Evolutionary conservation across 2,797 vertebrate genomes (phyloP), one percentile per base, ranked within the genome.

Genomic region (Myripristis jacobus): DNA sequence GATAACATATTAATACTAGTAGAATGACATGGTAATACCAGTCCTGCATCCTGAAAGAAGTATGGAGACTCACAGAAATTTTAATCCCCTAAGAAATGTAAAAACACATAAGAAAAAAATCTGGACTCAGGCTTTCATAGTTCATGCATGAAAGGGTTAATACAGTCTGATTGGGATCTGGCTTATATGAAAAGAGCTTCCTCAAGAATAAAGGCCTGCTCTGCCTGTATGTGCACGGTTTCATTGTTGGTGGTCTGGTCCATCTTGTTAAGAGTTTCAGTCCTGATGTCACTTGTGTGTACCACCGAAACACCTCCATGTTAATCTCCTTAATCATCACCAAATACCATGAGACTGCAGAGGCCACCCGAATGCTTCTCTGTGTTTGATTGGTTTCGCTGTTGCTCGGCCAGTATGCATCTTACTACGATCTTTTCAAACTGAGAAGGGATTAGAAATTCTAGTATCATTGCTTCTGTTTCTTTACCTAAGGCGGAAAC

Each of bases 351-450:
- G 54, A 71, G n/a, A 38, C 50, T 25, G 64, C 15, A 25, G 36
- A 64, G 55, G 25, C 36, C 56, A 55, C 29, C 68, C 31, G 19
- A 43, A 41, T 29, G 27, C 44, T 59, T 24, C 66, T 53, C 12
- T 62, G 27, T 54, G 18, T 57, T 53, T 41, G 1, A 7, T 43
- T 21, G 12, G 34, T 38, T 9, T 21, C 2, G 5, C 21, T 52
- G 38, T 25, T 43, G n/a, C 3, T 19, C 31, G 11, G 18, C 47
- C 44, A 19, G 44, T 47, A 6, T n/a, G 44, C 18, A 53, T 27
- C 19, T 4, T 21, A 2, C 13, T 41, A 18, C 48, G 44, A 22
- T 4, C 36, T 34, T 18, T 71, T 56, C 7, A 65, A 24, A 55
- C n/a, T 16, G 25, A 53, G 15, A 18, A 61, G 22, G 51, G 25